Evolutionary conservation across 2,888 invertebrate genomes (phyloP), one percentile per base, ranked within the genome.

Genomic region (Hyposoter didymator): DNA sequence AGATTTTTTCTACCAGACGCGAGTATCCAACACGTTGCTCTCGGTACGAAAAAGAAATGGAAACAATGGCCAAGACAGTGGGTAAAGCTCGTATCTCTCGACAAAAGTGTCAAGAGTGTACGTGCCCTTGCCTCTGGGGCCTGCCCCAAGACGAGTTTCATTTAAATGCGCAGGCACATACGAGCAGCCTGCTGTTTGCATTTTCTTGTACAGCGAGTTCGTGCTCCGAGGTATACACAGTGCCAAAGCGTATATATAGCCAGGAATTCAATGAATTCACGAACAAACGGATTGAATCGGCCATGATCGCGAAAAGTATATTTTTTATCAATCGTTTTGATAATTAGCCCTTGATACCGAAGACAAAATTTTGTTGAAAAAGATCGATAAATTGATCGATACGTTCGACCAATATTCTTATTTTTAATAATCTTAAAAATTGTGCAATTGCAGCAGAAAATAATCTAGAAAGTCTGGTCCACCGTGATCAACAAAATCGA

Each of bases 101-200:
- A 39, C 79, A 62, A 43, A 59, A 73, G 64, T 64, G 75, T 82
- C 55, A n/a, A 82, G 85, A 67, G 47, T 73, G 49, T 82, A 85
- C 87, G 86, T 86, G 85, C 78, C 73, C 76, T 70, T 70, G 82
- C 82, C 87, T 82, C 72, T 70, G 49, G 73, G 78, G 84, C 70
- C 75, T 76, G 76, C 74, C 82, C 73, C 82, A 76, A 85, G 79
- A 90, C 90, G 90, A 89, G 87, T 87, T 90, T 92, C 92, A 90
- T 92, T 90, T 88, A 79, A 85, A 92, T 91, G 91, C 91, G 89
- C 87, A 85, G 90, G 90, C 92, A 92, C 90, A 90, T 90, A 84
- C 89, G 62, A 72, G 82, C 72, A 1, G 1, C 2, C 35, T 35
- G 35, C 78, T 84, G 83, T 85, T 85, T 87, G 87, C 85, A 84